phyloP scores from a whole-genome alignment of 2,888 invertebrate genomes.

The Cheilosia soror region DNA sequence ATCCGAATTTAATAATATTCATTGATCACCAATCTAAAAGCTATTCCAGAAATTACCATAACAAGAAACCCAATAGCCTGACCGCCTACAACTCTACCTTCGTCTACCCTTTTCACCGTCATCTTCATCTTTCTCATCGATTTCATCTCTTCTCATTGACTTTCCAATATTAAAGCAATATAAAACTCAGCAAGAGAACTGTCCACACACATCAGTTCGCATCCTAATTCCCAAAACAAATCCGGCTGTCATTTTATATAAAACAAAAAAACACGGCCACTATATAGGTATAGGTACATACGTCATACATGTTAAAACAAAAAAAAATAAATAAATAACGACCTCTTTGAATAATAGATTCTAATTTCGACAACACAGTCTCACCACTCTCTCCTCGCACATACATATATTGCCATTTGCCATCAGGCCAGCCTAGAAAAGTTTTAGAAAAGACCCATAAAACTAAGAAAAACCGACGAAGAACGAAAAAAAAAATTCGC shows the following conservation, averaged over 20 bases:
- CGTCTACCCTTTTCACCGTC: background rate
- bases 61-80: background rate
- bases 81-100: conserved; percentile 29
- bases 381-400: conserved; percentile 41
- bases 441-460: conserved; percentile 11
- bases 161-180: conserved; percentile 47
- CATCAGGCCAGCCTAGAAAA: conserved; percentile 5
- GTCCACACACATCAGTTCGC: conserved; percentile 36
- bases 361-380: conserved; percentile 31
- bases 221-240: conserved; percentile 47
- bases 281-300: background rate
- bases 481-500: conserved; percentile 43
- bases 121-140: conserved; percentile 10
- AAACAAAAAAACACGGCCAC: background rate
- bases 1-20: too few relatives aligned
- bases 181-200: conserved; percentile 28
- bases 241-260: conserved; percentile 44
- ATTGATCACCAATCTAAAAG: too few relatives aligned
- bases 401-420: conserved; percentile 1
- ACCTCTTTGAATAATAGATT: conserved; percentile 63
- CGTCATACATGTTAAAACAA: background rate
- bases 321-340: conserved; percentile 30
- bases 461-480: conserved; percentile 10
- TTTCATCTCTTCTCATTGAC: conserved; percentile 22
- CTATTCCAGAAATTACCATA: background rate